Conservation (phyloP, 2,113 vertebrate species). For the Psophia crepitans region DNA sequence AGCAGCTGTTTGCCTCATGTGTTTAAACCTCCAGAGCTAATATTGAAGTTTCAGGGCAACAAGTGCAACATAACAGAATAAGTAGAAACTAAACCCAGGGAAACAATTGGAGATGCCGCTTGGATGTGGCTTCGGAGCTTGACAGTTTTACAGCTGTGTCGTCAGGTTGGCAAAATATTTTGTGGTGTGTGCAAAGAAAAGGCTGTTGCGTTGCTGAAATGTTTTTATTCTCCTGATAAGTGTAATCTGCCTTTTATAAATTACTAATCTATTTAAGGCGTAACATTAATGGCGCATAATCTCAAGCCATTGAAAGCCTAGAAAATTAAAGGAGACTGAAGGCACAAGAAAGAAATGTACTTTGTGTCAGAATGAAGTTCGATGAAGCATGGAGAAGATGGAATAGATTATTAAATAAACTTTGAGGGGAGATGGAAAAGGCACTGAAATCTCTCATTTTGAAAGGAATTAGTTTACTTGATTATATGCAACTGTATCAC, state of each 20-base stretch:
- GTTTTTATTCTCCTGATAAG: conserved; percentile 5
- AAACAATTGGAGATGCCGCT: background rate
- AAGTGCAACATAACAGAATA: conserved; percentile 35
- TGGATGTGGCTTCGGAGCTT: background rate
- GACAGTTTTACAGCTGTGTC: conserved; percentile 11
- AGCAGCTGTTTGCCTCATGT: conserved; percentile 67
- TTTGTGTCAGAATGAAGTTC: conserved; percentile 66
- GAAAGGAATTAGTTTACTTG: conserved; percentile 76
- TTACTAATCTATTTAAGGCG: conserved; percentile 55
- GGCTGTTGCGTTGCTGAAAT: background rate
- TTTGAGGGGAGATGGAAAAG: conserved; percentile 57
- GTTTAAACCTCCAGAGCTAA: conserved; percentile 60
- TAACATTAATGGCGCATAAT: conserved; percentile 48
- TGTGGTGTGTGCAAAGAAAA: background rate
- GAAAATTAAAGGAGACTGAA: conserved; percentile 67
- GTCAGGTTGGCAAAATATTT: background rate
- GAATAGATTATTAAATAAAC: conserved; percentile 72
- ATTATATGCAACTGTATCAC: conserved; percentile 77
- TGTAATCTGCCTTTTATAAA: conserved; percentile 45
- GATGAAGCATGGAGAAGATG: conserved; percentile 59
- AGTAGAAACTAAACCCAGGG: conserved; percentile 28
- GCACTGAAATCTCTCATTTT: conserved; percentile 68
- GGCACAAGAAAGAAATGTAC: conserved; percentile 54
- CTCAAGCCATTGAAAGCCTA: conserved; percentile 43
- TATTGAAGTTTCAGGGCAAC: conserved; percentile 57